Conservation (phyloP, 2,888 invertebrate species). For the Steinernema scapterisci region DNA sequence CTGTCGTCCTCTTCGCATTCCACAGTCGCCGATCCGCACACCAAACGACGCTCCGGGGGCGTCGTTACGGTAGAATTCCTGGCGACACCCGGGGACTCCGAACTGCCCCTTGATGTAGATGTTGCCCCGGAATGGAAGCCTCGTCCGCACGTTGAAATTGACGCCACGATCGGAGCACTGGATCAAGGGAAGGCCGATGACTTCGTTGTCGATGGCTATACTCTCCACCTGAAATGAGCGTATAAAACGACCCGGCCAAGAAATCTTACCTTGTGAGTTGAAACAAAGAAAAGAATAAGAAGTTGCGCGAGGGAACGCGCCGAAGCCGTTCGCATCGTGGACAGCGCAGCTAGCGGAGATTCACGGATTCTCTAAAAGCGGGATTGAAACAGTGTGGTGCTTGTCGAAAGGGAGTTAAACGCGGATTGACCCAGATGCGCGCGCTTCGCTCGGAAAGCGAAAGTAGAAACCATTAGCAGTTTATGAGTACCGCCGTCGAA, state of each 20-base stretch:
- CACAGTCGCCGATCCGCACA: constrained; percentile 61
- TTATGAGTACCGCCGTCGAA: background rate
- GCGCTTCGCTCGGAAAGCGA: background rate
- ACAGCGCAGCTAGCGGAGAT: background rate
- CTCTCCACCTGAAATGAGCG: background rate
- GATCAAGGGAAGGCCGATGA: constrained; percentile 52
- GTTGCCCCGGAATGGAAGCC: constrained; percentile 60
- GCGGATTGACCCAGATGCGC: constrained; percentile 17
- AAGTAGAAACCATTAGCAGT: constrained; percentile 29
- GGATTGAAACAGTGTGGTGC: constrained; percentile 24
- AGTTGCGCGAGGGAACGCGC: background rate
- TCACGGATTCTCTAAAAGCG: constrained; percentile 8
- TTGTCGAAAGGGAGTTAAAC: constrained; percentile 25
- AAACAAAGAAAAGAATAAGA: background rate
- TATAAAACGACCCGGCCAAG: background rate
- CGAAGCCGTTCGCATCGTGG: constrained; percentile 12
- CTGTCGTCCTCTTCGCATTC: constrained; percentile 59
- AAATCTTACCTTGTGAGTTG: background rate
- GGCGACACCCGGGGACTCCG: constrained; percentile 51
- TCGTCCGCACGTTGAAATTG: constrained; percentile 50
- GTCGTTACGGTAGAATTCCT: constrained; percentile 54
- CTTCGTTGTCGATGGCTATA: constrained; percentile 49
- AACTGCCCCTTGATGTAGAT: constrained; percentile 63
- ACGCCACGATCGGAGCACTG: constrained; percentile 53
- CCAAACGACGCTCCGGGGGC: constrained; percentile 49